Base-by-base conservation (phyloP, 1,140 invertebrate species). In the Akabosia matsudoensis region DNA sequence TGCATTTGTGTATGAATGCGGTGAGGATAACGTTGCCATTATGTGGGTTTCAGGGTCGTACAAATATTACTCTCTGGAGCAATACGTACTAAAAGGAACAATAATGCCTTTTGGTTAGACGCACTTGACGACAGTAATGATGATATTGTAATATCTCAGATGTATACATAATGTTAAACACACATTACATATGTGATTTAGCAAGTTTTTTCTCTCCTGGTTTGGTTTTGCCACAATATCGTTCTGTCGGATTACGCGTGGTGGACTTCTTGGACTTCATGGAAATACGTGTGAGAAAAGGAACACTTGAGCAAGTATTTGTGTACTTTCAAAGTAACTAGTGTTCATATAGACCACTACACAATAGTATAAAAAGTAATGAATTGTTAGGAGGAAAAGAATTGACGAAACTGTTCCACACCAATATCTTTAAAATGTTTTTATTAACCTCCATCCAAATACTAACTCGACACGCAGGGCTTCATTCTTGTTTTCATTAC, bases 41-140 rank as follows among this genome's bases (percentile, higher is more conserved):
- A 67, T 67, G 61, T 67, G 3, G 10, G 61, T 67, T 31, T 67
- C 61, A 67, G 61, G 61, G 61, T 67, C 61, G 61, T 67, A 1
- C 26, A 67, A 67, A 67, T 13, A 67, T 16, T 16, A 4, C 10
- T 30, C 7, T 4, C 61, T 67, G 61, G 61, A 67, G 61, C 7
- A 61, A 61, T 61, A 61, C 13, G 54, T 61, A 61, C 54, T 61
- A 61, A 67, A 61, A 67, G 61, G 61, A 67, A 67, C 61, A 67
- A 30, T 4, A 67, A 16, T 30, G 3, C 28, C 61, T 1, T n/a
- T 28, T n/a, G 22, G 61, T 61, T 61, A 16, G 28, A 67, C 61
- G 61, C 61, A 67, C 61, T 67, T 67, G 61, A 61, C 24, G 54
- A n/a, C n/a, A n/a, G n/a, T n/a, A n/a, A n/a, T n/a, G n/a, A 67